Conservation (phyloP, 2,888 invertebrate genomes). For the Gastrophysa polygoni region DNA sequence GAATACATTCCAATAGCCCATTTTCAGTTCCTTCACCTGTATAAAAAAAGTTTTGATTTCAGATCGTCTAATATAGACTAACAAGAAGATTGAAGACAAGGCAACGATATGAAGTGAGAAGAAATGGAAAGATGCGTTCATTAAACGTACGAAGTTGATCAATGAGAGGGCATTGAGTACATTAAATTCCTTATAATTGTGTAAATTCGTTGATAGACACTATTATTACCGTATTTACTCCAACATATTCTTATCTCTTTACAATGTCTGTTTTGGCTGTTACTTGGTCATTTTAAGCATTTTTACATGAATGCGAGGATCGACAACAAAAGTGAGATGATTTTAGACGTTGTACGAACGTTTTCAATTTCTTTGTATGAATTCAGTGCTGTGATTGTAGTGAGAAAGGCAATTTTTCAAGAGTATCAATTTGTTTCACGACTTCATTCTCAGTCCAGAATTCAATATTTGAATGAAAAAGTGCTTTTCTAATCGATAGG, state of each 20-base stretch:
- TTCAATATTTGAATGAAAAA: slow-evolving; percentile 37
- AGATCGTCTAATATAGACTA: slow-evolving; percentile 50
- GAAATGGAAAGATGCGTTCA: slow-evolving; percentile 9
- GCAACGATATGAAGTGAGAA: slow-evolving; percentile 42
- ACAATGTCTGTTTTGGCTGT: slow-evolving; percentile 57
- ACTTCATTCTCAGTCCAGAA: too few species aligned
- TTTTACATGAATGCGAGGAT: slow-evolving; percentile 56
- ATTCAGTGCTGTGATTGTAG: slow-evolving; percentile 58
- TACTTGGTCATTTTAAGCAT: slow-evolving; percentile 57
- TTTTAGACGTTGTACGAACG: slow-evolving; percentile 56
- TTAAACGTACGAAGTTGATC: slow-evolving; percentile 14
- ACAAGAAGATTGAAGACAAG: slow-evolving; percentile 43
- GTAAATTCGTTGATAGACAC: slow-evolving; percentile 33
- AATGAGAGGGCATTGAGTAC: slow-evolving; percentile 26
- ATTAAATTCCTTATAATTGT: slow-evolving; percentile 31
- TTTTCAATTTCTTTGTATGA: slow-evolving; percentile 50
- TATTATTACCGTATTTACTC: slow-evolving; percentile 33
- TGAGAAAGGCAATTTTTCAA: slow-evolving; percentile 49
- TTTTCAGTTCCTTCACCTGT: too few species aligned
- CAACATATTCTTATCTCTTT: slow-evolving; percentile 45
- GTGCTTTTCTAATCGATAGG: slow-evolving; percentile 45
- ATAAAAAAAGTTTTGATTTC: slow-evolving; percentile 35
- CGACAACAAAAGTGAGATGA: slow-evolving; percentile 61
- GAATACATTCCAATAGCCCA: too few species aligned
- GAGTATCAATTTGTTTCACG: too few species aligned